phyloP scores from a whole-genome alignment of 2,797 vertebrate species.

The Cottoperca gobio region DNA sequence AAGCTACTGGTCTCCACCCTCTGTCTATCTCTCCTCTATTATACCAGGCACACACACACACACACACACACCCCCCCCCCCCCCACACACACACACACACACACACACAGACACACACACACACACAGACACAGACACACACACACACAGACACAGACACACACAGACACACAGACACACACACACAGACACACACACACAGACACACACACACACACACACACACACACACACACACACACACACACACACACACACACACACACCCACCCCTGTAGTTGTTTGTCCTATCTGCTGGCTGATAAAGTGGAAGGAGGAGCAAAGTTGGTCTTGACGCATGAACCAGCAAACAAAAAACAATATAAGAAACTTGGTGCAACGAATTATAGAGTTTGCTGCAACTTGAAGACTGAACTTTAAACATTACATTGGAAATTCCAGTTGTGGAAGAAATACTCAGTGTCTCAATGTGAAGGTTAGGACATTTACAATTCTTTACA shows the following conservation, averaged over 20 bases:
- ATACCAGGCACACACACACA: constrained; percentile 42
- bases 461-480: too few relatives aligned
- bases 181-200: background rate
- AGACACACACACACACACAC: constrained; percentile 22
- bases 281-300: constrained; percentile 51
- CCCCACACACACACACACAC: constrained; percentile 8
- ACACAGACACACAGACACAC: constrained; percentile 14
- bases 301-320: constrained; percentile 49
- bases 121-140: background rate
- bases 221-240: constrained; percentile 26
- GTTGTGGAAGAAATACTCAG: too few relatives aligned
- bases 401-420: background rate
- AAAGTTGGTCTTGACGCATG: constrained; percentile 22
- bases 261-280: background rate
- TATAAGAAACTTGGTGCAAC: background rate
- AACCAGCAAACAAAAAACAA: constrained; percentile 21
- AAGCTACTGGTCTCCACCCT: constrained; percentile 28
- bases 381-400: background rate
- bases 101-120: constrained; percentile 5
- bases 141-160: too few relatives aligned
- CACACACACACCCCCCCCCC: constrained; percentile 5
- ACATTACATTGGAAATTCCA: background rate
- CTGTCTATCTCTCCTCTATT: constrained; percentile 37
- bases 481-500: too few relatives aligned
- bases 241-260: constrained; percentile 1